A percentile compares a stretch with the other conserved stretches of the same genome.
phyloP scores from a whole-genome alignment of 2,797 vertebrate genomes.

The Saxicola maurus region DNA sequence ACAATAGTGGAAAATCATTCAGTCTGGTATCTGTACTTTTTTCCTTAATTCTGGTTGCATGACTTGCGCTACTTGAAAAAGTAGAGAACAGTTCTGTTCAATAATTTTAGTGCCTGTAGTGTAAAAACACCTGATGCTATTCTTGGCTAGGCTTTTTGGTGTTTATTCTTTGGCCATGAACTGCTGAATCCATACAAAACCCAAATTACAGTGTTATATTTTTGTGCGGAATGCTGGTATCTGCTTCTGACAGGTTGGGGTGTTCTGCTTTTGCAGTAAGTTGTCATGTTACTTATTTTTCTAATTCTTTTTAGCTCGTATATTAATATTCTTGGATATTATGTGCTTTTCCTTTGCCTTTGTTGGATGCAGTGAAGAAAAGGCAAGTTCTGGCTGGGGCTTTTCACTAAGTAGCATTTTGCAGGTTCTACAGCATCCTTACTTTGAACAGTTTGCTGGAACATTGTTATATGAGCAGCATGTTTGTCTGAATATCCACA shows the following conservation, averaged over 20 bases:
- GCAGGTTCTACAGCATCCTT: neutral
- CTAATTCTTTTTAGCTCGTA: neutral
- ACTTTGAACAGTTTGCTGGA: neutral
- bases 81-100: neutral
- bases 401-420: neutral
- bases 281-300: neutral
- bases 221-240: neutral
- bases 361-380: neutral
- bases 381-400: neutral
- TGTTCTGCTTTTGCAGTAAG: neutral
- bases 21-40: neutral
- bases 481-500: neutral
- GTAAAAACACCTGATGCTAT: neutral
- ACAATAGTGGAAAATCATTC: neutral
- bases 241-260: neutral
- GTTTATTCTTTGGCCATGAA: neutral
- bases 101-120: neutral
- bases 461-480: neutral
- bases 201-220: neutral
- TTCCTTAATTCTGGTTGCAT: neutral
- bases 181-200: neutral
- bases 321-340: neutral
- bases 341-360: neutral
- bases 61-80: neutral
- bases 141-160: neutral